Evolutionary conservation across 2,888 invertebrate species (phyloP).

Genomic region (Catocala fraxini): DNA sequence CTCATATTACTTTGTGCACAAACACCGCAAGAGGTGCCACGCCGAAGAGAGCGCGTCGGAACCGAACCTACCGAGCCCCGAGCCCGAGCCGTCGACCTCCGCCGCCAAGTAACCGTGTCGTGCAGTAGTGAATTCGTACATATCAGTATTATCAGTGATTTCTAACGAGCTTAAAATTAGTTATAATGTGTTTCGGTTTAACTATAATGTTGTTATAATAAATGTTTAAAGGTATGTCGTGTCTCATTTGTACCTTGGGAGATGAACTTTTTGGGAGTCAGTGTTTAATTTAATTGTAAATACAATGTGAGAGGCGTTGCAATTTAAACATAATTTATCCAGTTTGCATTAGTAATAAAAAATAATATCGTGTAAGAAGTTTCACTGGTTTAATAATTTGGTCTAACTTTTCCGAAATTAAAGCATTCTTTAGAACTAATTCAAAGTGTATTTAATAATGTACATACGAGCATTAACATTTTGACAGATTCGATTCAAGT

Average conservation of each 20-base stretch:
- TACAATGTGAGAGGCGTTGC: too few relatives aligned
- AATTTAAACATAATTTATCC: too few relatives aligned
- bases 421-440: too few relatives aligned
- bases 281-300: too few relatives aligned
- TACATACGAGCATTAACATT: too few relatives aligned
- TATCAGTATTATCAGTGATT: conserved; percentile 68
- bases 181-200: conserved; percentile 53
- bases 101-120: conserved; percentile 59
- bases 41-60: conserved; percentile 85
- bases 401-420: too few relatives aligned
- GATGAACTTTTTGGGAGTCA: not conserved
- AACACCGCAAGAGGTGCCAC: conserved; percentile 95
- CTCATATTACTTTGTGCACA: conserved; percentile 97
- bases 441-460: too few relatives aligned
- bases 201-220: conserved; percentile 55
- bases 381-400: too few relatives aligned
- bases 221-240: conserved; percentile 45
- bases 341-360: too few relatives aligned
- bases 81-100: conserved; percentile 47
- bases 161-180: conserved; percentile 62
- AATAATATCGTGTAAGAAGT: not conserved
- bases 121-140: conserved; percentile 59
- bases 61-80: conserved; percentile 59
- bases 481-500: too few relatives aligned
- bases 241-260: conserved; percentile 38